Evolutionary conservation across 1,140 invertebrate species (phyloP).

Genomic region (Zaprionus inermis): DNA sequence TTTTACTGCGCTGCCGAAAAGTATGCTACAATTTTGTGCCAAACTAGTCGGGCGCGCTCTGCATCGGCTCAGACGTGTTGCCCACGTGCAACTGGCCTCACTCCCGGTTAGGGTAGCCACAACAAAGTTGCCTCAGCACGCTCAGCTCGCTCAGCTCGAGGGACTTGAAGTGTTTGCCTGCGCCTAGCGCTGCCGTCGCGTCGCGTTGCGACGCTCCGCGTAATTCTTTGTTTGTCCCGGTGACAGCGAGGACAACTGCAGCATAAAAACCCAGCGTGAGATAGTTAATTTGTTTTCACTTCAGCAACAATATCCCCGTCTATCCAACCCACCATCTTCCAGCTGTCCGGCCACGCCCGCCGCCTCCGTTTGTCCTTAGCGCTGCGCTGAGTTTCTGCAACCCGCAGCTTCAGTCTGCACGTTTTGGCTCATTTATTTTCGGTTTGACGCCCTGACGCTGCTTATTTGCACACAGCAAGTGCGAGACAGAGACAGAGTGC

Average conservation of each 20-base stretch:
- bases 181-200: constrained; percentile 23
- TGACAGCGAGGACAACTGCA: constrained; percentile 54
- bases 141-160: constrained; percentile 35
- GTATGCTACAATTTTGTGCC: background rate
- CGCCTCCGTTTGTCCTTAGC: background rate
- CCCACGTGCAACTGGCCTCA: background rate
- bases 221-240: constrained; percentile 44
- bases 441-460: constrained; percentile 78
- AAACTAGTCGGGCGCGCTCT: background rate
- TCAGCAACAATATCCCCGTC: constrained; percentile 69
- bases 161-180: constrained; percentile 63
- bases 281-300: constrained; percentile 83
- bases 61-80: background rate
- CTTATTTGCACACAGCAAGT: constrained; percentile 72
- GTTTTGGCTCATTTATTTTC: constrained; percentile 81
- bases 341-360: background rate
- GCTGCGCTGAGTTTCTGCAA: constrained; percentile 3
- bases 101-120: constrained; percentile 24
- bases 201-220: no score
- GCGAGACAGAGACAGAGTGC: constrained; percentile 13
- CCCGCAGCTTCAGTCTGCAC: constrained; percentile 54
- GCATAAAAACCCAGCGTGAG: constrained; percentile 77
- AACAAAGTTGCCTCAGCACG: constrained; percentile 63
- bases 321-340: constrained; percentile 14
- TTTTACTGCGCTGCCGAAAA: background rate